These are phyloP conservation scores for Crocallis elinguaria DNA, from an alignment of 2,888 invertebrate species.

Conservation along the genomic window DNA sequence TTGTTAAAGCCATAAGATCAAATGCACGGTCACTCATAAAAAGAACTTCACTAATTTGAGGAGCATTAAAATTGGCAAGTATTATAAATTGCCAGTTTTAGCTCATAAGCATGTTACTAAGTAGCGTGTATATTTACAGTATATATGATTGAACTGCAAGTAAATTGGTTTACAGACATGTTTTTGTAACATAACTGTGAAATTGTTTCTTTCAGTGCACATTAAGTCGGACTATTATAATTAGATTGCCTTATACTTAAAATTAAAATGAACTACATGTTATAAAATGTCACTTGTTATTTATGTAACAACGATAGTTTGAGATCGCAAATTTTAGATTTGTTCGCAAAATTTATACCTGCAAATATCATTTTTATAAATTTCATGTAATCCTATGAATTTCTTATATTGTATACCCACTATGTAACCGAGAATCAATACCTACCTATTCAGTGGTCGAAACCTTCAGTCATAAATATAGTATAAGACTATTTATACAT, in stretches of 20 bases:
- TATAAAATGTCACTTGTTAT: neutral
- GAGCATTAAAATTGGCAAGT: too few species aligned
- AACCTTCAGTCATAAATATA: slow-evolving; percentile 74
- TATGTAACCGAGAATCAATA: slow-evolving; percentile 33
- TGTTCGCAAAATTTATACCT: slow-evolving; percentile 16
- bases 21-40: too few species aligned
- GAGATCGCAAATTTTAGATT: slow-evolving; percentile 33
- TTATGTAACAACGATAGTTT: neutral
- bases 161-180: neutral
- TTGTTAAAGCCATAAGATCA: too few species aligned
- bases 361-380: slow-evolving; percentile 12
- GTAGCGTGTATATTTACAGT: too few species aligned
- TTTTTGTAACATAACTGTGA: neutral
- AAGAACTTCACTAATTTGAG: too few species aligned
- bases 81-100: too few species aligned
- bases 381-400: slow-evolving; percentile 22
- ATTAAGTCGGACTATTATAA: neutral
- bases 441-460: slow-evolving; percentile 67
- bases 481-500: slow-evolving; percentile 82
- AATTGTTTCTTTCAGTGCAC: neutral
- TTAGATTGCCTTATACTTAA: neutral
- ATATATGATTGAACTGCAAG: too few species aligned
- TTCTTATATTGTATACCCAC: slow-evolving; percentile 29
- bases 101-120: too few species aligned
- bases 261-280: too few species aligned